These are phyloP conservation scores for Rutpela maculata DNA, from an alignment of 2,888 invertebrate species.

Conservation along the genomic window DNA sequence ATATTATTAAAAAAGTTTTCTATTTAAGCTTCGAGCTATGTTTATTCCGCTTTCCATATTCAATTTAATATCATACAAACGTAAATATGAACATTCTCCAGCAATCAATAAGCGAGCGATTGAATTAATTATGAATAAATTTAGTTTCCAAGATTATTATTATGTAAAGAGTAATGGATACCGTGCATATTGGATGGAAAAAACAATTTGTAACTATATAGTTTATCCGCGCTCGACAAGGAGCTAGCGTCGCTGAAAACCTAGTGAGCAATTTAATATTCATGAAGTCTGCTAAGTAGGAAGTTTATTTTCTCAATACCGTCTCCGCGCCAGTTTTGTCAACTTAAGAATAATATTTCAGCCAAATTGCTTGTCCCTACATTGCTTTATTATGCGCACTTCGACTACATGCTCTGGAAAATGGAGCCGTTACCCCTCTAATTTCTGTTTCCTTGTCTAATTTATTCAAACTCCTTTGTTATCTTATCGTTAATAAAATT, in stretches of 20 bases:
- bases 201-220: not conserved
- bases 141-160: too few species aligned
- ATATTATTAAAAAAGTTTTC: too few species aligned
- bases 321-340: not conserved
- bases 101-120: too few species aligned
- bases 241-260: conserved; percentile 1
- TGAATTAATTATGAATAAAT: too few species aligned
- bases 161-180: too few species aligned
- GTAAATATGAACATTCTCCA: too few species aligned
- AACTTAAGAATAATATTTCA: conserved; percentile 20
- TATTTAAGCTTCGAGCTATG: too few species aligned
- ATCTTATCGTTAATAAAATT: conserved; percentile 1
- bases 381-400: not conserved
- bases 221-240: not conserved
- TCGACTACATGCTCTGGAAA: not conserved
- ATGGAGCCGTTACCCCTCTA: not conserved
- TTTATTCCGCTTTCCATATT: too few species aligned
- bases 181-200: too few species aligned
- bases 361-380: not conserved
- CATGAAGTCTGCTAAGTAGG: conserved; percentile 18
- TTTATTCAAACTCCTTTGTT: not conserved
- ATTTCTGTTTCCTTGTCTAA: conserved; percentile 3
- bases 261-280: conserved; percentile 23
- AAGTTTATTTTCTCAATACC: conserved; percentile 12
- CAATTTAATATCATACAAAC: too few species aligned